These are phyloP conservation scores for Cataglyphis livida DNA, from an alignment of 2,888 invertebrate species.

Conservation along the genomic window DNA sequence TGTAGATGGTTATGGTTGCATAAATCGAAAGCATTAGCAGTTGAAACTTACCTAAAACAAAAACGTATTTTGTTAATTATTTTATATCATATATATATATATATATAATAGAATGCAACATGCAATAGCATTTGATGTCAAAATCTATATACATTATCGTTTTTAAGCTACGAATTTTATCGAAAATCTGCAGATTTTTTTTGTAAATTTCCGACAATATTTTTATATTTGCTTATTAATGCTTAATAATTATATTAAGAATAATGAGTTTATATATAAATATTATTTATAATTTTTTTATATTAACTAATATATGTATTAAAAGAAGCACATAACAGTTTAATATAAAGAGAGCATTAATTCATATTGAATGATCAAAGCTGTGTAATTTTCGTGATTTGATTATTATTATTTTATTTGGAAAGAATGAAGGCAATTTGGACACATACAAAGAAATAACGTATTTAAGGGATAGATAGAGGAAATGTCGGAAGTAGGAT, in stretches of 20 bases:
- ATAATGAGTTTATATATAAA: not conserved
- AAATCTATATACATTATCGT: not conserved
- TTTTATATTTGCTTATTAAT: not conserved
- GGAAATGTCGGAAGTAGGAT: conserved; percentile 62
- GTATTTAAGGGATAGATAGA: conserved; percentile 53
- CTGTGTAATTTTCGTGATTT: not conserved
- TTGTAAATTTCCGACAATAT: not conserved
- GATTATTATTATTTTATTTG: not conserved
- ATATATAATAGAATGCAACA: not conserved
- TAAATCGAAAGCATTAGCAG: not conserved
- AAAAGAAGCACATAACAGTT: not conserved
- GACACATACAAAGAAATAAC: conserved; percentile 54
- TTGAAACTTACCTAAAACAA: conserved; percentile 66
- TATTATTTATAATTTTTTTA: not conserved
- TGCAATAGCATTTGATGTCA: not conserved
- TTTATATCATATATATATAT: not conserved
- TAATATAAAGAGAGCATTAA: not conserved
- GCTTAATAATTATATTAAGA: not conserved
- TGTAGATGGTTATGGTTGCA: not conserved
- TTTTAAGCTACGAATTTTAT: not conserved
- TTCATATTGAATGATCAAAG: not conserved
- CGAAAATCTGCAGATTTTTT: conserved; percentile 2
- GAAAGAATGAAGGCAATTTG: conserved; percentile 5
- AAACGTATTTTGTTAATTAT: conserved; percentile 21
- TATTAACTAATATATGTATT: not conserved